Conservation (phyloP, 2,888 invertebrate species). For the Polymixis lichenea region DNA sequence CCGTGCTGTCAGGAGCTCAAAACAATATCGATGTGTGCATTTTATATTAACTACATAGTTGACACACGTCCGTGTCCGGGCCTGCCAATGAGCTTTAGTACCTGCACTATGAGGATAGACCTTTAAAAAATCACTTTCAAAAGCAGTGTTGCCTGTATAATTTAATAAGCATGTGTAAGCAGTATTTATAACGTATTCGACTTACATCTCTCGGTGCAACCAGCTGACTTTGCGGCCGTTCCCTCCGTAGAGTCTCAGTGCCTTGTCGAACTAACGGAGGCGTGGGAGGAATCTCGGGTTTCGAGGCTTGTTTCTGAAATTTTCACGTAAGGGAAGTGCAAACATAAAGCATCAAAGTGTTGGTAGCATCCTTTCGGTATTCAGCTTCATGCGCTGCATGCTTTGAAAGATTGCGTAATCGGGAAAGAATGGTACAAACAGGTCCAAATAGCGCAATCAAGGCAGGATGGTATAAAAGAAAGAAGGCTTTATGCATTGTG, state of each 20-base stretch:
- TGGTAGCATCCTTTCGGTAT: neutral
- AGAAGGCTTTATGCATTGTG: neutral
- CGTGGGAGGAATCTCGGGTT: slow-evolving; percentile 71
- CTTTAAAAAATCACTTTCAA: slow-evolving; percentile 9
- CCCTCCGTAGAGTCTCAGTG: slow-evolving; percentile 85
- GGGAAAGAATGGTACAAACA: neutral
- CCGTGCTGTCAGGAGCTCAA: too few relatives aligned
- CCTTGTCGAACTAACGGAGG: slow-evolving; percentile 85
- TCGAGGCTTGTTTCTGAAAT: slow-evolving; percentile 69
- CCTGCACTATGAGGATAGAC: neutral
- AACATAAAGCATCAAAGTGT: neutral
- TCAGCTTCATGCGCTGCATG: slow-evolving; percentile 23
- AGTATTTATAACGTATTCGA: slow-evolving; percentile 27
- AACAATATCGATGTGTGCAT: too few relatives aligned
- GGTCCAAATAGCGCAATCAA: neutral
- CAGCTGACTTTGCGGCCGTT: slow-evolving; percentile 84
- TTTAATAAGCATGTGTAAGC: slow-evolving; percentile 3
- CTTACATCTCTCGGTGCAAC: slow-evolving; percentile 84
- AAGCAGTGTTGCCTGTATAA: neutral
- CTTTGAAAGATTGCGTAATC: slow-evolving; percentile 11
- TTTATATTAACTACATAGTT: too few relatives aligned
- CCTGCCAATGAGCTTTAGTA: too few relatives aligned
- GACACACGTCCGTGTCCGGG: too few relatives aligned
- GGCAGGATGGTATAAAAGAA: too few relatives aligned
- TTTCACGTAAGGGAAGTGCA: slow-evolving; percentile 22